Base-by-base conservation (phyloP, 2,888 invertebrate genomes). In the Merodon equestris region DNA sequence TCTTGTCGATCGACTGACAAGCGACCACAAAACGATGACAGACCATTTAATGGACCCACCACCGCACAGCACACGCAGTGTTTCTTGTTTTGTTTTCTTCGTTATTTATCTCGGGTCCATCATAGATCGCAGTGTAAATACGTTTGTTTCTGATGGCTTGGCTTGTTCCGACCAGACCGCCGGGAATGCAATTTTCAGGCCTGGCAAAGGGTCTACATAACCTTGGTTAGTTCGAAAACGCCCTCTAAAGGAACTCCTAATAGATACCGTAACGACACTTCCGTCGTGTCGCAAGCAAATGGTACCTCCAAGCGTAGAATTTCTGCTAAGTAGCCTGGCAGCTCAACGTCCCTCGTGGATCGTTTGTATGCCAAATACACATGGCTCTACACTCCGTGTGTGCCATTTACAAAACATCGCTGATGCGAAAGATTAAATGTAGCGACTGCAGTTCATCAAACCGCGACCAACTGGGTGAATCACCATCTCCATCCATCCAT, bases 391-490 rank as follows among this genome's bases (percentile, higher is more conserved):
- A 34, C 15, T 50, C 38, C 73, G 53, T 51, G 50, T 68, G 57
- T 60, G 77, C 58, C 68, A 64, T 79, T 79, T 74, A 74, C 79
- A 79, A 79, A 79, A 79, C 74, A 68, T 60, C 64, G 70, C 70
- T 63, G 74, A 79, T 73, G 79, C 79, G 60, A 79, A 73, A 74
- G 79, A 79, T 79, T 79, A 74, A 74, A 64, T 67, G 58, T 48
- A 79, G 38, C 68, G 53, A 64, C 54, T 60, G 45, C 68, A 63
- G 54, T 15, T 74, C 79, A 64, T 14, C 58, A 70, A 70, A 74
- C 74, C 79, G 74, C 53, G 19, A 79, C 79, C 74, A 74, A 70
- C 64, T 70, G 74, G 70, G 50, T 74, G 79, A 79, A 70, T 79
- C 79, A 74, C 54, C 51, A 54, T 40, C 40, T n/a, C 51, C 57